A percentile compares a stretch with the other conserved stretches of the same genome.
These are phyloP conservation scores for Drosophila melanogaster DNA, from an alignment of 1,140 invertebrate species.

Conservation along the genomic window Release_6_plus_ISO1_MT NC_004354.4:9089501-9090000, in stretches of 20 bases:
- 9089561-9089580: conserved; percentile 75
- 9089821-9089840: background rate
- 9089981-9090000: conserved; percentile 20
- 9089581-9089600: conserved; percentile 74
- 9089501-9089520: conserved; percentile 45
- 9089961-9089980: conserved; percentile 51
- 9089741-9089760: conserved; percentile 45
- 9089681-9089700: conserved; percentile 56
- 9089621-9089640: conserved; percentile 50
- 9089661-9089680: conserved; percentile 49
- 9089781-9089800: conserved; percentile 12
- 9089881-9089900: conserved; percentile 37
- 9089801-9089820: conserved; percentile 30
- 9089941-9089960: conserved; percentile 19
- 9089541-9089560: conserved; percentile 64
- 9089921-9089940: conserved; percentile 39
- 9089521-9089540: conserved; percentile 73
- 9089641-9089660: conserved; percentile 3
- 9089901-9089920: conserved; percentile 31
- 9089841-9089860: background rate
- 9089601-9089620: conserved; percentile 37
- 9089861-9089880: background rate
- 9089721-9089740: conserved; percentile 41
- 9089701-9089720: conserved; percentile 74
- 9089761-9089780: conserved; percentile 50